Evolutionary conservation across 2,797 vertebrate species (phyloP).

Genomic region (Schizothorax lantsangensis): DNA sequence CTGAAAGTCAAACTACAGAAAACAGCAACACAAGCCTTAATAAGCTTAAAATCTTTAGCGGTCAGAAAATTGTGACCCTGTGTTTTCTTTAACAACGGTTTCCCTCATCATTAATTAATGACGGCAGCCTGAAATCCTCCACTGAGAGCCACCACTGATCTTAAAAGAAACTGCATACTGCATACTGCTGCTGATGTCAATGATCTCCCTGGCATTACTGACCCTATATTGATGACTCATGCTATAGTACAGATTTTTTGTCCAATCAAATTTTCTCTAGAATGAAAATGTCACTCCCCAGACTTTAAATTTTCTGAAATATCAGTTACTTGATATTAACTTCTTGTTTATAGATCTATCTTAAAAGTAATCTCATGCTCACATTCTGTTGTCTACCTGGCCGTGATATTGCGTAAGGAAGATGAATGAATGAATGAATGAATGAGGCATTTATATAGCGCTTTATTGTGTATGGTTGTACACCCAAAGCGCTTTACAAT

Average conservation of each 20-base stretch:
- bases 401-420: constrained; percentile 50
- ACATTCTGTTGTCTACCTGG: constrained; percentile 56
- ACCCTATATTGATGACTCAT: background rate
- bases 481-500: no score
- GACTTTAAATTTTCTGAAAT: background rate
- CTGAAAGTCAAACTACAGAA: constrained; percentile 8
- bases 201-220: background rate
- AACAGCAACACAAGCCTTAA: background rate
- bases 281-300: background rate
- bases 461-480: no score
- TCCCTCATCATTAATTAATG: background rate
- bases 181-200: background rate
- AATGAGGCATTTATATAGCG: no score
- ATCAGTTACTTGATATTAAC: background rate
- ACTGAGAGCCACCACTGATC: background rate
- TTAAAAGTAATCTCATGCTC: constrained; percentile 36
- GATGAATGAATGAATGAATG: no score
- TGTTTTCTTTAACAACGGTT: background rate
- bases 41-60: background rate
- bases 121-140: background rate
- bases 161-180: background rate
- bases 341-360: background rate
- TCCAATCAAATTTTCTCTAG: background rate
- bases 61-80: background rate
- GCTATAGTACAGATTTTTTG: background rate